phyloP scores from a whole-genome alignment of 2,797 vertebrate species.

The Myotis daubentonii region DNA sequence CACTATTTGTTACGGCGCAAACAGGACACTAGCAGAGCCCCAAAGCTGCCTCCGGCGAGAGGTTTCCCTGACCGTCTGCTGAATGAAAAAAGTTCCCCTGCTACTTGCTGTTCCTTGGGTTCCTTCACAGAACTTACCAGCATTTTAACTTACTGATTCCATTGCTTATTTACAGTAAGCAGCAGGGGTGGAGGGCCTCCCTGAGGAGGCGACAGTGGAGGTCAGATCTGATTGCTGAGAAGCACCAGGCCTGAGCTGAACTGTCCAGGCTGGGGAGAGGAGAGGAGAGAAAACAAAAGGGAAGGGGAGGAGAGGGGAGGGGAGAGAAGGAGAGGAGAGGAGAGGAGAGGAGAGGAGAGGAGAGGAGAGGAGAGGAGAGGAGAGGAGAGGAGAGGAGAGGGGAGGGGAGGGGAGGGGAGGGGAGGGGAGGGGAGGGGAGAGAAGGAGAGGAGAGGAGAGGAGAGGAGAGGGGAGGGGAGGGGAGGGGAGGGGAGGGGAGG shows the following conservation, averaged over 20 bases:
- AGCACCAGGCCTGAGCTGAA: neutral
- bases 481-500: neutral
- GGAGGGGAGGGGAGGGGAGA: neutral
- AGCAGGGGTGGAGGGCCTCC: no score
- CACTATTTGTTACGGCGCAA: neutral
- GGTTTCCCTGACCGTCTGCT: neutral
- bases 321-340: no score
- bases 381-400: neutral
- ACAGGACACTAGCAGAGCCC: fast-evolving
- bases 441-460: neutral
- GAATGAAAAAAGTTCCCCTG: neutral
- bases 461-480: neutral
- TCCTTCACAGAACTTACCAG: neutral
- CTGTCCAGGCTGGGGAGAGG: neutral
- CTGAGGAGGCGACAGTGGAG: neutral
- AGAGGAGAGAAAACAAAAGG: neutral
- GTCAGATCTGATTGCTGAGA: neutral
- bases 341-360: no score
- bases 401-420: neutral
- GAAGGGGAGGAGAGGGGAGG: neutral
- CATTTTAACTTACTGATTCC: neutral
- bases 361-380: neutral
- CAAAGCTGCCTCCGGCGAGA: neutral
- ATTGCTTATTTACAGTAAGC: neutral
- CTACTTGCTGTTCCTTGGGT: no score